Base-by-base conservation (phyloP, 2,888 invertebrate genomes). In the Cynaeus angustus region DNA sequence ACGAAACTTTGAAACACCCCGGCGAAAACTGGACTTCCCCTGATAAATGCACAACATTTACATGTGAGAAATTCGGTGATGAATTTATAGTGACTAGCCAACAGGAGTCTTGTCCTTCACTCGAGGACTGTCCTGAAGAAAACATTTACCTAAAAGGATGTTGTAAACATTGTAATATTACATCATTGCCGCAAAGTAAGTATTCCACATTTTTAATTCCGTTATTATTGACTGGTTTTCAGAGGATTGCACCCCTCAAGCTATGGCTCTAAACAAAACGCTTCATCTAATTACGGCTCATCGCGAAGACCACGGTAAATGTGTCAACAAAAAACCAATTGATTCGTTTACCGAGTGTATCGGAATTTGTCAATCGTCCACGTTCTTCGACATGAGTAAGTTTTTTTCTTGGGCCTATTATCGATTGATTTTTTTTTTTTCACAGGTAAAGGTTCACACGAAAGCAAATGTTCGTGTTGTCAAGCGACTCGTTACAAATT, bases 291-390 rank as follows among this genome's bases (percentile, higher is more conserved):
- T 94, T 4, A 85, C 87, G 66, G 79, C 87, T 5, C 75, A 76
- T 3, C 79, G 86, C 38, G 81, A 82, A 0, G 74, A 78, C 8
- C 90, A 90, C 82, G 93, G 92, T 0, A 74, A 85, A 0, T 95
- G 94, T 82, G 84, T 85, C 70, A 95, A 94, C 84, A 82, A 84
- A 16, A 79, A 87, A 61, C 86, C 89, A 0, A 85, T 94, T 12
- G 73, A 76, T 3, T 89, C 88, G 3, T 89, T 94, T 78, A 89
- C 88, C 6, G 91, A 93, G 83, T 95, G 94, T 77, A 86, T 87
- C 53, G 94, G 94, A 0, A 80, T 85, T 9, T 94, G 94, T 78
- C 85, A 88, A 72, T 93, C 94, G 0, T 89, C 90, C 12, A 91
- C 92, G 0, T 83, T 87, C n/a, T 94, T 89, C 74, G 91, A 92